Percentiles rank a stretch among this genome's conserved stretches.
phyloP scores from a whole-genome alignment of 2,888 invertebrate species.

The Plemyria rubiginata region DNA sequence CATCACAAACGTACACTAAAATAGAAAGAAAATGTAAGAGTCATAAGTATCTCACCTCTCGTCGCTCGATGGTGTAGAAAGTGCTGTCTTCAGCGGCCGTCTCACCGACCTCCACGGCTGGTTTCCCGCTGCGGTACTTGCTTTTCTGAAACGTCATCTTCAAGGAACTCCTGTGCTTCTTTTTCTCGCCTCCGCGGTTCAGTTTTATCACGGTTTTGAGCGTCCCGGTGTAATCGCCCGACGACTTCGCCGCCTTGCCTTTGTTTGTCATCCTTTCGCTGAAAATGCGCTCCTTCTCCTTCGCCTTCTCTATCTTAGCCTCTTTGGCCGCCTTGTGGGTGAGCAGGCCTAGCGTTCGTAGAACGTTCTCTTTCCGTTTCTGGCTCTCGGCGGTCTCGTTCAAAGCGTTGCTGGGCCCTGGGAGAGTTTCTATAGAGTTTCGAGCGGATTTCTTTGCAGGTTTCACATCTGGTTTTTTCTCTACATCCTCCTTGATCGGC shows the following conservation, averaged over 20 bases:
- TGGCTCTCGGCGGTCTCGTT: constrained; percentile 86
- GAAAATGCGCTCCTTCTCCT: constrained; percentile 77
- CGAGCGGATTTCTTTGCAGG: constrained; percentile 61
- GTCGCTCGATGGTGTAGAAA: constrained; percentile 88
- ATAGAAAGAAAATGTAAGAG: neutral
- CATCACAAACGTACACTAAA: neutral
- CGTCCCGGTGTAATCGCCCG: constrained; percentile 90
- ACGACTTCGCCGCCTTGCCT: constrained; percentile 61
- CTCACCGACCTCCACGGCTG: constrained; percentile 71
- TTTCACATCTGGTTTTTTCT: constrained; percentile 41
- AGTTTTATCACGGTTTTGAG: constrained; percentile 93
- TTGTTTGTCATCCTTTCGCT: constrained; percentile 60
- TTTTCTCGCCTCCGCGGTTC: constrained; percentile 85
- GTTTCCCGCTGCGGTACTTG: constrained; percentile 86
- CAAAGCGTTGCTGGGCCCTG: constrained; percentile 71
- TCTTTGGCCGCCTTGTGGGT: constrained; percentile 90
- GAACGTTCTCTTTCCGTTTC: constrained; percentile 89
- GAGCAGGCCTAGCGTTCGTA: constrained; percentile 90
- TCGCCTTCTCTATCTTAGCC: constrained; percentile 85
- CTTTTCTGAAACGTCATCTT: constrained; percentile 92
- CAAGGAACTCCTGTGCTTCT: constrained; percentile 88
- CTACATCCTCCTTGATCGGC: constrained; percentile 38
- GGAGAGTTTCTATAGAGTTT: constrained; percentile 61
- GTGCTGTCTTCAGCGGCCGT: constrained; percentile 68
- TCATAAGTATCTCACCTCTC: constrained; percentile 72